Percentiles rank a stretch among this genome's conserved stretches.
Conservation (phyloP, 2,888 invertebrate species). For the Thymelicus lineola region DNA sequence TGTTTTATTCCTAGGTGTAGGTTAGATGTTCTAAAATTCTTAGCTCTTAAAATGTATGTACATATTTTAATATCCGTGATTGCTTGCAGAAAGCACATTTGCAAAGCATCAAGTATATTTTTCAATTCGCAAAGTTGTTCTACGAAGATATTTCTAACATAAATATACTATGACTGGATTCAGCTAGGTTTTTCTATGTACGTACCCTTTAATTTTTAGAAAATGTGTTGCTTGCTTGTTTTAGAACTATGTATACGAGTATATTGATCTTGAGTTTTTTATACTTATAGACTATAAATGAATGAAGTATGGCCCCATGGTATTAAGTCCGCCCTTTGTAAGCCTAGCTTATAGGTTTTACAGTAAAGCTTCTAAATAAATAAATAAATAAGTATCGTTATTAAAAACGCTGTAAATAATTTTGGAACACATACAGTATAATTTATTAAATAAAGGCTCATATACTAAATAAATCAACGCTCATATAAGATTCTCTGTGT, state of each 20-base stretch:
- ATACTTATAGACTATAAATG: too few species aligned
- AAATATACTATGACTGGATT: conserved; percentile 10
- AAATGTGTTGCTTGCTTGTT: background rate
- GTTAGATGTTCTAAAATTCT: background rate
- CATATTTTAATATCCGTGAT: conserved; percentile 21
- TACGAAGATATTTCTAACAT: conserved; percentile 20
- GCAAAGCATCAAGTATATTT: conserved; percentile 11
- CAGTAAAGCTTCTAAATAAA: too few species aligned
- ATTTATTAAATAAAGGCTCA: too few species aligned
- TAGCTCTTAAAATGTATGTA: background rate
- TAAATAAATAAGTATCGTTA: too few species aligned
- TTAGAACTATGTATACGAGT: conserved; percentile 6
- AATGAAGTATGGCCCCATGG: too few species aligned
- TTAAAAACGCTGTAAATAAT: too few species aligned
- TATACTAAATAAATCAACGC: too few species aligned
- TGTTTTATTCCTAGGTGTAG: too few species aligned
- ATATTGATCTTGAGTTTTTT: background rate
- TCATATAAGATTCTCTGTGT: too few species aligned
- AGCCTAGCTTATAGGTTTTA: too few species aligned
- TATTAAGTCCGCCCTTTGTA: too few species aligned
- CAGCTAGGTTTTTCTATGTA: background rate
- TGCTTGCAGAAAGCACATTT: background rate
- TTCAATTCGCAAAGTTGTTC: conserved; percentile 32
- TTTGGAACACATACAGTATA: too few species aligned
- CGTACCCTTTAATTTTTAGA: background rate